Evolutionary conservation across 1,140 invertebrate species (phyloP), one percentile per base, ranked within the genome.

Genomic region (Tachypleus tridentatus): DNA sequence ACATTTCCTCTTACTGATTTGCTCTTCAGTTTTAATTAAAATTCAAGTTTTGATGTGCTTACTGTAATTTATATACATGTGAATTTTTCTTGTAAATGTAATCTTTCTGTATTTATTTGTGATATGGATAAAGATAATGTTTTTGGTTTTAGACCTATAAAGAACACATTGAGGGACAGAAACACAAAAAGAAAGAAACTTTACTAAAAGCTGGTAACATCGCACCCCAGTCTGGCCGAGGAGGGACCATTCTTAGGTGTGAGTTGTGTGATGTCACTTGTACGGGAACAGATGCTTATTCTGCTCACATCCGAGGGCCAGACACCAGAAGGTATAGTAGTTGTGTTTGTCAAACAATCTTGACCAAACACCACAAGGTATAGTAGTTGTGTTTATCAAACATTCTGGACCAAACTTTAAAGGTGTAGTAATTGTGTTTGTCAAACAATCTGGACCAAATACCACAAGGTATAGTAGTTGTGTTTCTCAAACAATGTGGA

Each of bases 181-280:
- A 97, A 76, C 96, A 99, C 78, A 98, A 98, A 80, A 98, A 98
- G 81, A 96, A 97, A 76, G 96, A 97, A 75, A 89, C 89, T 10
- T 87, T 89, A 7, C 82, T 87, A n/a, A 96, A 96, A 79, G 75
- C 84, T 82, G 80, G 85, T 80, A 52, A 76, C 71, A 74, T 79
- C 11, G 74, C 73, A 59, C 66, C 48, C 61, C 70, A 51, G 67
- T 70, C 52, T 57, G 67, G 52, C 63, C 82, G 89, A 54, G 92
- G 90, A 77, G 89, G 93, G 74, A 73, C 74, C 54, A 74, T 75
- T n/a, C 70, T 79, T 49, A 70, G 75, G 50, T 85, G 84, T 76
- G 81, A 83, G 66, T 82, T 99, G 7, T 99, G 96, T 77, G 93
- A 98, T 80, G 93, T 99, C 4, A 95, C 93, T 10, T 98, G 96